Evolutionary conservation across 2,797 vertebrate species (phyloP), one percentile per base, ranked within the genome.

Genomic region (Helicolenus hilgendorfi): DNA sequence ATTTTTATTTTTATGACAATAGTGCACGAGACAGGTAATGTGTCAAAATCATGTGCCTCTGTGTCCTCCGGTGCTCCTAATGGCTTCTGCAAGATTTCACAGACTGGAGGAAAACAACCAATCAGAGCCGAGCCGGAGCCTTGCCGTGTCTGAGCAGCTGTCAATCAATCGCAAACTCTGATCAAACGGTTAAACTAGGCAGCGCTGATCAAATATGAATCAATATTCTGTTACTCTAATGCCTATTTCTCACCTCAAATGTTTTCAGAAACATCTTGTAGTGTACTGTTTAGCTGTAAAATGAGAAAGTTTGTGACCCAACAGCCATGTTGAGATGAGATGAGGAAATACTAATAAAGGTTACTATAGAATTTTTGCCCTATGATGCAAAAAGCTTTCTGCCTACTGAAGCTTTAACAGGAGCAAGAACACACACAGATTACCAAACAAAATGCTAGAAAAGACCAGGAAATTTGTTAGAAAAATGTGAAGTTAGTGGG

Each of bases 351-450:
- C 33, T 41, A 0, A 41, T 45, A n/a, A 53, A 53, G 45, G 7
- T 53, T 53, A 53, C 0, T n/a, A 53, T 20, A 18, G 7, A n/a
- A 53, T 53, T 53, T 53, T 53, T 53, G 45, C 18, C 41, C 15
- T 18, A 49, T 49, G 41, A 49, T 49, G 41, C 0, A 7, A 53
- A 53, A 0, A 53, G 1, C 45, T 0, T 53, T 53, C 45, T n/a
- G 45, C 45, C 45, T 9, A n/a, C 45, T 53, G 45, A 53, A 53
- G 64, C 33, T 87, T 86, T 68, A 86, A 82, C 29, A 75, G 29
- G 38, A 72, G 26, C 38, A 62, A 68, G 26, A 67, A 24, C 71
- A 60, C 68, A 70, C 75, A 87, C 18, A 49, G 15, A 49, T 74
- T 14, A 71, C 31, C 71, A 88, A 81, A 77, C 35, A 26, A 71